phyloP scores from a whole-genome alignment of 1,140 invertebrate genomes.

The Drosophila repletoides region DNA sequence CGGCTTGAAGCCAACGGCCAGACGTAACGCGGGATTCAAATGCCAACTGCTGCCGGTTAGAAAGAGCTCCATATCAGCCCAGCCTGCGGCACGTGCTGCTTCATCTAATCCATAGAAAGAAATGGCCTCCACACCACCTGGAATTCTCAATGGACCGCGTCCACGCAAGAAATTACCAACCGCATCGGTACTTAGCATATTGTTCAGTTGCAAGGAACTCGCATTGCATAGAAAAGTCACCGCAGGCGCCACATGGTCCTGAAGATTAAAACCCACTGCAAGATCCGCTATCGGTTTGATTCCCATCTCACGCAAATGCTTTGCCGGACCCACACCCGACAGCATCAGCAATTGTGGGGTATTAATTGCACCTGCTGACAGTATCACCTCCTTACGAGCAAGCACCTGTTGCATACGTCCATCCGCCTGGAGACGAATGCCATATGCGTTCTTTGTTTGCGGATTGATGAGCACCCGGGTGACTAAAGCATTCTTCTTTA shows the following conservation, averaged over 20 bases:
- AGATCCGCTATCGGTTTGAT: slow-evolving; percentile 87
- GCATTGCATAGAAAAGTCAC: slow-evolving; percentile 86
- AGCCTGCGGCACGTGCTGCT: slow-evolving; percentile 84
- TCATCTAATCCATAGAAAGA: slow-evolving; percentile 88
- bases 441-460: slow-evolving; percentile 85
- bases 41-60: slow-evolving; percentile 84
- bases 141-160: slow-evolving; percentile 87
- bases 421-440: slow-evolving; percentile 85
- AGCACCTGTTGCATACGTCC: slow-evolving; percentile 84
- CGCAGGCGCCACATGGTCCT: slow-evolving; percentile 90
- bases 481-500: slow-evolving; percentile 86
- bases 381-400: slow-evolving; percentile 89
- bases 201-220: slow-evolving; percentile 48
- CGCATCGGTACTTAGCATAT: slow-evolving; percentile 41
- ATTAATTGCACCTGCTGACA: slow-evolving; percentile 89
- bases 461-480: slow-evolving; percentile 89
- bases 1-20: slow-evolving; percentile 84
- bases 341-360: slow-evolving; percentile 91
- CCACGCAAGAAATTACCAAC: slow-evolving; percentile 67
- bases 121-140: slow-evolving; percentile 91
- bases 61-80: slow-evolving; percentile 89
- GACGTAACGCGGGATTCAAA: slow-evolving; percentile 82
- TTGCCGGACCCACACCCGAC: slow-evolving; percentile 89
- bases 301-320: slow-evolving; percentile 86
- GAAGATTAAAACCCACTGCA: slow-evolving; percentile 90